Evolutionary conservation across 2,797 vertebrate genomes (phyloP).

Genomic region (Liparis tanakae): DNA sequence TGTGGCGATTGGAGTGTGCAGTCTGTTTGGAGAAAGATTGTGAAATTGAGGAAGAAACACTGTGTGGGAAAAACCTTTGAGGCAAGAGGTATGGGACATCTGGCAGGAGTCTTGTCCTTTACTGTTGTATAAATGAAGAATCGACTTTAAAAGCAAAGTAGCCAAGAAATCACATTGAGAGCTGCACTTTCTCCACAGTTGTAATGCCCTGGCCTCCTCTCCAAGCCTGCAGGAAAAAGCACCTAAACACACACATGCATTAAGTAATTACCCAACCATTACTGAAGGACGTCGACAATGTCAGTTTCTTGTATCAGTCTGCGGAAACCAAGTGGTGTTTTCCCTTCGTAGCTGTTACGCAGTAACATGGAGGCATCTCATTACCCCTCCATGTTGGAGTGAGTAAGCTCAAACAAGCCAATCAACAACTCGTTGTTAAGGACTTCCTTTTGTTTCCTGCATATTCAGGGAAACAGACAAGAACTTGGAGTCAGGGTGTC

Average conservation of each 20-base stretch:
- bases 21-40: background rate
- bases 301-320: constrained; percentile 29
- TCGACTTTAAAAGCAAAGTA: constrained; percentile 37
- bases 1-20: constrained; percentile 12
- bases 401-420: constrained; percentile 35
- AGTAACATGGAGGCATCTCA: constrained; percentile 26
- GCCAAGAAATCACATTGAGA: constrained; percentile 42
- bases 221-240: constrained; percentile 14
- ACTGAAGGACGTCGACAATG: constrained; percentile 9
- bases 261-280: constrained; percentile 25
- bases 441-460: constrained; percentile 28
- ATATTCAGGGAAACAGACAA: constrained; percentile 2
- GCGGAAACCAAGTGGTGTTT: constrained; percentile 19
- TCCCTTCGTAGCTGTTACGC: background rate
- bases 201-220: constrained; percentile 14
- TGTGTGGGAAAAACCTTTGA: constrained; percentile 26
- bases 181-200: constrained; percentile 34
- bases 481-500: background rate
- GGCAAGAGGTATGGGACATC: constrained; percentile 21
- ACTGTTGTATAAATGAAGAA: constrained; percentile 54
- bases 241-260: constrained; percentile 23
- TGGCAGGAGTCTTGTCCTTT: constrained; percentile 39
- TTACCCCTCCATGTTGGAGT: constrained; percentile 39
- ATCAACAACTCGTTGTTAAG: constrained; percentile 32
- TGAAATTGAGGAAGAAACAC: constrained; percentile 15